Base-by-base conservation (phyloP, 2,888 invertebrate genomes). In the Netelia fuscicornis region DNA sequence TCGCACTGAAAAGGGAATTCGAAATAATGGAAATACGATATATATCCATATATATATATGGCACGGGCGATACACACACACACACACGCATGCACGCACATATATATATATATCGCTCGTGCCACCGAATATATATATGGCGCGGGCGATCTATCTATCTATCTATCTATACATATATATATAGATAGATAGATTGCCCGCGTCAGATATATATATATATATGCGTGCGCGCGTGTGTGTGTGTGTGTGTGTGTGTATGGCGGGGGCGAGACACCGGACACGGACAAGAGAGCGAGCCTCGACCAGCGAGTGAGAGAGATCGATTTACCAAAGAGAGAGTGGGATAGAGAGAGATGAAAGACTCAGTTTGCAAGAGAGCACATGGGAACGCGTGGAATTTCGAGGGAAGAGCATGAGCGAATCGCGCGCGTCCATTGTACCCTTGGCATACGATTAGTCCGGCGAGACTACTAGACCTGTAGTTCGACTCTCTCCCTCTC, bases 1-100 rank as follows among this genome's bases (percentile, higher is more conserved):
- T 72, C 83, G 54, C 60, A 62, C 60, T 75, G 81, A 84, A 81
- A 85, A 81, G 84, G 74, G 78, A 85, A 85, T 85, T 81, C 70
- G 70, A 78, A 70, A 85, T 85, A 85, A 85, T 81, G 78, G 81
- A 85, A 65, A 17, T 17, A 17, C 17, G 17, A 17, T 17, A 17
- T 17, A 17, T 17, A 17, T 17, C 17, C 17, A 17, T 17, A 17
- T 17, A 17, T 17, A 17, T 17, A 17, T 17, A 17, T 17, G 17
- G 17, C 17, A 0, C 17, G 17, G 17, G 17, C 17, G 0, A 17
- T 17, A n/a, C n/a, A n/a, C n/a, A n/a, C n/a, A n/a, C n/a, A n/a
- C n/a, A n/a, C n/a, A n/a, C n/a, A n/a, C n/a, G n/a, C n/a, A n/a
- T n/a, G n/a, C n/a, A n/a, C n/a, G n/a, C n/a, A n/a, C n/a, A n/a